Conservation (phyloP, 2,113 vertebrate genomes). For the Mixornis gularis region DNA sequence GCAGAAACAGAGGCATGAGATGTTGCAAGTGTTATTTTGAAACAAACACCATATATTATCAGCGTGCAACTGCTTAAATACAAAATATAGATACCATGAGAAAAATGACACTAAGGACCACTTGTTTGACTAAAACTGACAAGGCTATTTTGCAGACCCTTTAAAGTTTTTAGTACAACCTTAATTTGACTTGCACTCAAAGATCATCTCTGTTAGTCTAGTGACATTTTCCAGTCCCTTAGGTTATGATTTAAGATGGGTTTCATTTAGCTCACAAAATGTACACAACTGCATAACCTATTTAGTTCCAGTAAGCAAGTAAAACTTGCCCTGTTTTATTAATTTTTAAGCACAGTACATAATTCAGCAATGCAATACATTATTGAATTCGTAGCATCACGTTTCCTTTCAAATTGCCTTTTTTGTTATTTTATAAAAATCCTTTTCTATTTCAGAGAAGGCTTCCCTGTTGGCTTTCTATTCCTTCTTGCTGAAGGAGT, state of each 20-base stretch:
- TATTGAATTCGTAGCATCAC: not conserved
- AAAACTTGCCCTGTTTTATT: constrained; percentile 27
- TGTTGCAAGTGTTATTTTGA: not conserved
- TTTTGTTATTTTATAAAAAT: not conserved
- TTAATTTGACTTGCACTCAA: not conserved
- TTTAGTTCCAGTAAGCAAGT: not conserved
- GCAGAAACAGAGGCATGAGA: not conserved
- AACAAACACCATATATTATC: not conserved
- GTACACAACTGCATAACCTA: constrained; percentile 25
- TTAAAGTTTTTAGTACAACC: not conserved
- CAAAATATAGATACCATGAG: constrained; percentile 9
- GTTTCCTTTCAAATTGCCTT: not conserved
- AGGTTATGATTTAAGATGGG: not conserved
- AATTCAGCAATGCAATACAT: not conserved
- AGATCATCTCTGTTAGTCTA: not conserved
- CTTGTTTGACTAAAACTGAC: not conserved
- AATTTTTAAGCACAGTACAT: constrained; percentile 28
- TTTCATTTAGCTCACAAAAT: constrained; percentile 53
- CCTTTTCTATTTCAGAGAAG: not conserved
- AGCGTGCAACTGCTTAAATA: constrained; percentile 35
- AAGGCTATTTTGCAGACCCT: not conserved
- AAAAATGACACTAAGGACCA: not conserved
- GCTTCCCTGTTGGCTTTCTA: not conserved
- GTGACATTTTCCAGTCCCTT: not conserved
- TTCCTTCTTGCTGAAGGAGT: not conserved